Percentiles rank a stretch among this genome's conserved stretches.
Conservation (phyloP, 2,888 invertebrate genomes). For the Drosophila mayaguana region DNA sequence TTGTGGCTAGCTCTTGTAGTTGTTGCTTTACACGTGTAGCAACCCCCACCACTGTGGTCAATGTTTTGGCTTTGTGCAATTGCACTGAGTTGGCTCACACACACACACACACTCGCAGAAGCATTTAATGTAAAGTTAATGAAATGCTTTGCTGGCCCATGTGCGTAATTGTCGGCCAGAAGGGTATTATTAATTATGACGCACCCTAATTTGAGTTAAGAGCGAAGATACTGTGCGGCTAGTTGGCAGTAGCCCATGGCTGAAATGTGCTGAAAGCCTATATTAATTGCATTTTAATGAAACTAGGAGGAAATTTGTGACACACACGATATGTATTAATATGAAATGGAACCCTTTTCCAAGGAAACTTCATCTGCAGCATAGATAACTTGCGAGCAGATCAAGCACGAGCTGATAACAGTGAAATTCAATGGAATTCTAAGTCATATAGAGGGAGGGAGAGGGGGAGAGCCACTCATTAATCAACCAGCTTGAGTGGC, state of each 20-base stretch:
- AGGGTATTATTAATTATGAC: conserved; percentile 76
- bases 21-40: conserved; percentile 29
- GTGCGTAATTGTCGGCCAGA: conserved; percentile 56
- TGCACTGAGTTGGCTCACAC: conserved; percentile 31
- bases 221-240: conserved; percentile 18
- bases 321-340: conserved; percentile 18
- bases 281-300: conserved; percentile 80
- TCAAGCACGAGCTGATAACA: conserved; percentile 29
- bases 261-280: conserved; percentile 74
- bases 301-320: conserved; percentile 48
- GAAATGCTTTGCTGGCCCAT: conserved; percentile 51
- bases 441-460: background rate
- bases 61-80: conserved; percentile 22
- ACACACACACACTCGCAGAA: conserved; percentile 18
- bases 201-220: conserved; percentile 62
- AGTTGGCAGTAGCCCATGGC: conserved; percentile 27
- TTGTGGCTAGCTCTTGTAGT: conserved; percentile 15
- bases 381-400: conserved; percentile 19
- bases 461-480: conserved; percentile 11
- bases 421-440: conserved; percentile 3
- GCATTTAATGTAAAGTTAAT: conserved; percentile 68
- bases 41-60: conserved; percentile 12
- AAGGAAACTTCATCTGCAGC: conserved; percentile 13
- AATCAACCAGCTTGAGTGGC: conserved; percentile 26
- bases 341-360: conserved; percentile 43